Percentiles rank a stretch among this genome's conserved stretches.
These are phyloP conservation scores for Clostera curtula DNA, from an alignment of 2,888 invertebrate species.

Conservation along the genomic window DNA sequence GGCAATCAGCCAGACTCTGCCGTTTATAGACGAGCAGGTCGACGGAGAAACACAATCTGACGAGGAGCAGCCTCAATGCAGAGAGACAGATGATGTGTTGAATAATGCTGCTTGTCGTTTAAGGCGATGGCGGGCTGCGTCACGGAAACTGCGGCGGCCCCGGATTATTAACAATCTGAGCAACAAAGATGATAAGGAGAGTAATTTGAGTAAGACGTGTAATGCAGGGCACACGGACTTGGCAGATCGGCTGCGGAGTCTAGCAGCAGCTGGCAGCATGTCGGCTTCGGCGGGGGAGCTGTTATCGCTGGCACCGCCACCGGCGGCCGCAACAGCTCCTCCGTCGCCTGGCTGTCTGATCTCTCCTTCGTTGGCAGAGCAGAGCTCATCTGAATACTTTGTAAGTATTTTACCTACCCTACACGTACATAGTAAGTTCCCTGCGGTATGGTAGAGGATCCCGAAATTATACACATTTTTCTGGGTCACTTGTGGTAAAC, in stretches of 20 bases:
- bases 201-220: constrained; percentile 29
- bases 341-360: constrained; percentile 65
- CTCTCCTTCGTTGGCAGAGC: constrained; percentile 61
- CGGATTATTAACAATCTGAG: constrained; percentile 66
- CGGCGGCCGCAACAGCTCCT: constrained; percentile 63
- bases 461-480: too few relatives aligned
- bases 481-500: too few relatives aligned
- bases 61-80: constrained; percentile 41
- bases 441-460: too few relatives aligned
- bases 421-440: too few relatives aligned
- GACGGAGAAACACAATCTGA: constrained; percentile 46
- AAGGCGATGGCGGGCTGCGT: constrained; percentile 66
- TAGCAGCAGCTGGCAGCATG: constrained; percentile 64
- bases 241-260: constrained; percentile 57
- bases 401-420: constrained; percentile 36
- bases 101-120: constrained; percentile 66
- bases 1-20: constrained; percentile 37
- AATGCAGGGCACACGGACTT: constrained; percentile 59
- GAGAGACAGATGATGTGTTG: constrained; percentile 53
- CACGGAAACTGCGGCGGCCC: constrained; percentile 64
- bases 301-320: constrained; percentile 63
- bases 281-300: constrained; percentile 60
- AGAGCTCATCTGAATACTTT: constrained; percentile 58
- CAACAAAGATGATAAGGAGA: constrained; percentile 41
- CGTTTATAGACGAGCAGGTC: constrained; percentile 55